Conservation (phyloP, 2,797 vertebrate species). For the Hyperoplus immaculatus region DNA sequence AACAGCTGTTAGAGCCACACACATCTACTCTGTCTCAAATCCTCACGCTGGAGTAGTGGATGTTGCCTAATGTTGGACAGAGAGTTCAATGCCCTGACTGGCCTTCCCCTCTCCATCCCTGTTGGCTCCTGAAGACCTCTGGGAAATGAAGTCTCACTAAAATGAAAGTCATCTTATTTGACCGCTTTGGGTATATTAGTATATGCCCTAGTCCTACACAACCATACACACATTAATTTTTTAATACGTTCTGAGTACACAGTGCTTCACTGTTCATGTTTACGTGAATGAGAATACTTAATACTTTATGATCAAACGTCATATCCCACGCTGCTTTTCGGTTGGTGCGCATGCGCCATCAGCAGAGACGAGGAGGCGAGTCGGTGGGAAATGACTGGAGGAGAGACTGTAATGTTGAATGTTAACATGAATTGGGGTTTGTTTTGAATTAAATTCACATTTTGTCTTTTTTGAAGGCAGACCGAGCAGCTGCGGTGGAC, state of each 20-base stretch:
- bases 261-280: fast-evolving
- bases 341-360: constrained; percentile 68
- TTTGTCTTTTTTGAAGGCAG: background rate
- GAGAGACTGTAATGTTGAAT: constrained; percentile 42
- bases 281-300: background rate
- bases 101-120: constrained; percentile 66
- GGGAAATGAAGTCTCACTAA: constrained; percentile 80
- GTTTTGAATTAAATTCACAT: background rate
- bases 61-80: constrained; percentile 30
- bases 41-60: constrained; percentile 11
- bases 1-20: no score
- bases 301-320: constrained; percentile 48
- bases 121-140: constrained; percentile 11
- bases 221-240: fast-evolving
- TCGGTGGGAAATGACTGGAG: constrained; percentile 69
- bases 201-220: fast-evolving
- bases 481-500: background rate
- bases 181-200: fast-evolving
- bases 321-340: constrained; percentile 68
- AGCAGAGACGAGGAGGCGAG: constrained; percentile 46
- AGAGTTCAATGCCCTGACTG: constrained; percentile 81
- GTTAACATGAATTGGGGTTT: constrained; percentile 42
- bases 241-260: fast-evolving
- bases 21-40: no score
- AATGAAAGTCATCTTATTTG: background rate